Conservation (phyloP, 2,113 vertebrate genomes). For the Puffinus mauretanicus region DNA sequence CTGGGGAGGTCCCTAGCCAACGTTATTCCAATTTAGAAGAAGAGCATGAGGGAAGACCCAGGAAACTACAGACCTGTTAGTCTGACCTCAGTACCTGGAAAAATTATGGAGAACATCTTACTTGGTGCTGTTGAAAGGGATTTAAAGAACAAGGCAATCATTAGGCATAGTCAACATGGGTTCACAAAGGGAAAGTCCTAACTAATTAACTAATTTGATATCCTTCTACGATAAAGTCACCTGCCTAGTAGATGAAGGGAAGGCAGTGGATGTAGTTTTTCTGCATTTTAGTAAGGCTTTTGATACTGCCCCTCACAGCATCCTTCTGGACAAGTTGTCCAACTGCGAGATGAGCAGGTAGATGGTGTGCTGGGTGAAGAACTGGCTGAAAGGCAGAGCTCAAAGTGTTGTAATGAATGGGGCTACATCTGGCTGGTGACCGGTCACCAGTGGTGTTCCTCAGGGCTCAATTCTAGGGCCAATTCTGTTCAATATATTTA, state of each 20-base stretch:
- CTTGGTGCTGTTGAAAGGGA: not conserved
- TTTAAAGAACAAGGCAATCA: not conserved
- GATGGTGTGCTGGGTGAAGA: not conserved
- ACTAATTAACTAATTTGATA: not conserved
- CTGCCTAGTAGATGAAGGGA: not conserved
- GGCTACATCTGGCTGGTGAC: not conserved
- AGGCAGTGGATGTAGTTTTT: not conserved
- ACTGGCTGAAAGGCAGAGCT: not conserved
- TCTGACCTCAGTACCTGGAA: not conserved
- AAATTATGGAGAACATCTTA: not conserved
- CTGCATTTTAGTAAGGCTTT: not conserved
- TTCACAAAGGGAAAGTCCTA: not conserved
- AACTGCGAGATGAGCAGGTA: not conserved
- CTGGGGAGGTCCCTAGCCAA: not conserved
- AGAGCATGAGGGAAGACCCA: not conserved
- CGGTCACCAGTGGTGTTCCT: no score
- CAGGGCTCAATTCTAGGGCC: not conserved
- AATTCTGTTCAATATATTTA: not conserved
- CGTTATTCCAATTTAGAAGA: not conserved
- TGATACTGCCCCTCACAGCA: not conserved
- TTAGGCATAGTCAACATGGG: not conserved
- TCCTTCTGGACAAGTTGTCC: not conserved
- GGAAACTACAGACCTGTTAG: not conserved
- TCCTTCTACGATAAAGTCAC: not conserved
- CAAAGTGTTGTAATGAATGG: not conserved